Evolutionary conservation across 2,888 invertebrate species (phyloP), one percentile per base, ranked within the genome.

Genomic region (Caenorhabditis uteleia): DNA sequence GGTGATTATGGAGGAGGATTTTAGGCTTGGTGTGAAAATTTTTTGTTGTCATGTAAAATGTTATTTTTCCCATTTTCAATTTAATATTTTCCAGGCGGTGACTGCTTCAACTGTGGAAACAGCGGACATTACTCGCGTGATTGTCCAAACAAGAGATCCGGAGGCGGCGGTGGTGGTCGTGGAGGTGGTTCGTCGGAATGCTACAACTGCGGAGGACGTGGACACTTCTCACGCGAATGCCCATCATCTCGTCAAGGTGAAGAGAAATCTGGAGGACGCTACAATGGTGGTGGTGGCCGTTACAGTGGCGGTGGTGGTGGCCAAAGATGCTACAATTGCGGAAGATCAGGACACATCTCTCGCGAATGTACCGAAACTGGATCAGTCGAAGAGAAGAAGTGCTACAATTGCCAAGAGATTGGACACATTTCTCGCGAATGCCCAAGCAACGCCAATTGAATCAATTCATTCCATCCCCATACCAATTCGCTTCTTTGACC

Each of bases 341-440:
- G 78, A 40, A 57, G 70, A 33, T 34, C 54, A 18, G 80, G 80
- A 39, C 80, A 80, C 68, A 71, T 78, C 50, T 71, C 75, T 12
- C 76, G 80, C 29, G 78, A 79, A 40, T 79, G 80, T 66, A 64
- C 59, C 27, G 78, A 78, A 44, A 55, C 54, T 27, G 73, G 68
- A 46, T 65, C 64, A 18, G 70, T 57, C 23, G 61, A 65, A 10
- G 59, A 66, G 55, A 74, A 91, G 85, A 91, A 91, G 82, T 94
- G 93, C 88, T 94, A 93, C 89, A 93, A 91, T 86, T 94, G 93
- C 88, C 66, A 68, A 45, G 62, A 66, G 36, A 60, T 56, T 23
- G 75, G 75, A 23, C 78, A 78, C 64, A 75, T 78, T 55, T 74
- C 76, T 31, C 74, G 78, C 36, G 78, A 78, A 18, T 78, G 78